Evolutionary conservation across 2,797 vertebrate genomes (phyloP).

Genomic region (Phyllotis vaccarum): DNA sequence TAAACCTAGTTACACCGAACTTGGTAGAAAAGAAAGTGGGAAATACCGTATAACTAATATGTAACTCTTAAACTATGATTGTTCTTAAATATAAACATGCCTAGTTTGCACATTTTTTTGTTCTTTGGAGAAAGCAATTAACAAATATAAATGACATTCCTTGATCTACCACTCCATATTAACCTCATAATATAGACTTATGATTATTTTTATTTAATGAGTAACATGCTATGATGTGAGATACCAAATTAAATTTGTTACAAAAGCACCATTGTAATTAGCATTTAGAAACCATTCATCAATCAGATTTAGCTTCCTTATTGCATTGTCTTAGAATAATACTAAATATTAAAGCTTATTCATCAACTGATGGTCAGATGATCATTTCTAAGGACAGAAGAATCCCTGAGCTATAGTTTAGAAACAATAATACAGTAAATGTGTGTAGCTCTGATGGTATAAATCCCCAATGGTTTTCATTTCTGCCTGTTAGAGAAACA

Average conservation of each 20-base stretch:
- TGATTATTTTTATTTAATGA: slow-evolving; percentile 57
- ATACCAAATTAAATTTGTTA: slow-evolving; percentile 35
- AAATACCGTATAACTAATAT: background rate
- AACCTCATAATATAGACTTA: slow-evolving; percentile 14
- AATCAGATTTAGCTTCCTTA: slow-evolving; percentile 39
- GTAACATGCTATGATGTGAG: background rate
- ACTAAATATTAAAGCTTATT: slow-evolving; percentile 27
- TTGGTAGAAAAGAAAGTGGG: no score
- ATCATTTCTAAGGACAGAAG: background rate
- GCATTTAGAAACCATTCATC: slow-evolving; percentile 39
- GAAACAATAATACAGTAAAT: background rate
- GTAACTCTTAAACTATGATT: slow-evolving; percentile 18
- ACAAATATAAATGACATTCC: background rate
- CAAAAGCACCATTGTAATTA: slow-evolving; percentile 37
- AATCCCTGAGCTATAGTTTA: background rate
- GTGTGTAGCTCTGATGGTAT: background rate
- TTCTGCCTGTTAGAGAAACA: background rate
- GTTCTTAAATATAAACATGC: slow-evolving; percentile 32
- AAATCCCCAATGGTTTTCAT: background rate
- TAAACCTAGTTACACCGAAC: no score
- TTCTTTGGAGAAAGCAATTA: background rate
- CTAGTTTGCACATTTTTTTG: slow-evolving; percentile 26
- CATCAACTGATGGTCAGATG: background rate
- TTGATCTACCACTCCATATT: background rate
- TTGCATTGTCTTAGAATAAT: slow-evolving; percentile 57